These are phyloP conservation scores for Porites cylindrica DNA, from an alignment of 92 coral and sea anemone genomes.

Conservation along the genomic window DNA sequence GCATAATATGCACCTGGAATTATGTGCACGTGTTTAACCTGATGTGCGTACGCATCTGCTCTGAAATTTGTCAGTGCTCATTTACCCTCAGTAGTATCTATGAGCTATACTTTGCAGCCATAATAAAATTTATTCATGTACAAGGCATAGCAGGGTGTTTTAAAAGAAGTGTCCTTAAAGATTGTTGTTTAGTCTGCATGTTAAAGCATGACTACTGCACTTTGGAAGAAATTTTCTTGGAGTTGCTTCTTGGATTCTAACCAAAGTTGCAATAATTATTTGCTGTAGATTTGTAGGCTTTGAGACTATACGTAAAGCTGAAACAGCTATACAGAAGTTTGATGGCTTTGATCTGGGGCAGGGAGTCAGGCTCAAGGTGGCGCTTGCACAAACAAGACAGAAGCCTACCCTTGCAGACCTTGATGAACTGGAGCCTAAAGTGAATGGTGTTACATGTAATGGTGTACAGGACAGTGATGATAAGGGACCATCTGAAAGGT, in stretches of 20 bases:
- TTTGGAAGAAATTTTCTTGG: neutral
- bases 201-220: neutral
- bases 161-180: too few relatives aligned
- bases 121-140: too few relatives aligned
- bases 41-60: too few relatives aligned
- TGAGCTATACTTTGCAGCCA: too few relatives aligned
- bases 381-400: conserved; percentile 57
- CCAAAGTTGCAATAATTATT: neutral
- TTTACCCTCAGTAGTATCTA: too few relatives aligned
- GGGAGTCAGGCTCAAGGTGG: conserved; percentile 66
- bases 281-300: conserved; percentile 78
- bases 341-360: conserved; percentile 81
- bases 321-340: conserved; percentile 75
- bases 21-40: too few relatives aligned
- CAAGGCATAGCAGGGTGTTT: too few relatives aligned
- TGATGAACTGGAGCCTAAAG: neutral
- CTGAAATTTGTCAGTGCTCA: too few relatives aligned
- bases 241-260: neutral
- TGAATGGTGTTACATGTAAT: neutral
- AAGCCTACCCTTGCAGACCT: conserved; percentile 16
- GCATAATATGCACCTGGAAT: too few relatives aligned
- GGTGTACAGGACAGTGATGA: neutral
- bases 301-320: conserved; percentile 75
- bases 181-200: too few relatives aligned
- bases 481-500: conserved; percentile 14